Evolutionary conservation across 2,888 invertebrate species (phyloP).

Genomic region (Zaprionus bogoriensis): DNA sequence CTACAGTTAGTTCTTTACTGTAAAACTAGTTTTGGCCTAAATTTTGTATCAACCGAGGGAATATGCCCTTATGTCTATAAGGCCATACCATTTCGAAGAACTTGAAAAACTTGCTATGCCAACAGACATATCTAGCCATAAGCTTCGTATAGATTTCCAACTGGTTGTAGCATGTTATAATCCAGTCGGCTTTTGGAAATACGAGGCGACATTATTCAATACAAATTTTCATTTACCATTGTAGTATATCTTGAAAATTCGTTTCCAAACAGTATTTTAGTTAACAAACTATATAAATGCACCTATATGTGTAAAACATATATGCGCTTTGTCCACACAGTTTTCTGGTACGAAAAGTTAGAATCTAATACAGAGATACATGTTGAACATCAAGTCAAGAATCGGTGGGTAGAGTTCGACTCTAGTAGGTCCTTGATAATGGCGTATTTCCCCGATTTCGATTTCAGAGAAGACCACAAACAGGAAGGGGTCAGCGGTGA

Average conservation of each 20-base stretch:
- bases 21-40: no score
- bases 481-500: not conserved
- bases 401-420: no score
- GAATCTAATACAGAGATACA: no score
- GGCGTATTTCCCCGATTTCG: not conserved
- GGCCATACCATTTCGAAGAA: no score
- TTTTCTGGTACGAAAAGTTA: not conserved
- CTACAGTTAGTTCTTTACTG: no score
- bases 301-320: not conserved
- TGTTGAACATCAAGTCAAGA: no score
- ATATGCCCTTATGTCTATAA: no score
- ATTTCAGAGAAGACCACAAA: not conserved
- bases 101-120: no score
- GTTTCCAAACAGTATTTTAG: not conserved
- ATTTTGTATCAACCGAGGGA: no score
- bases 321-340: not conserved
- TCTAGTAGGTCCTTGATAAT: no score
- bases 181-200: not conserved
- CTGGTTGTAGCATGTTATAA: not conserved
- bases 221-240: not conserved
- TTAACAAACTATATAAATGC: not conserved
- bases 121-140: no score
- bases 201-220: slow-evolving; percentile 25
- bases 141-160: no score
- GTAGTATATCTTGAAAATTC: not conserved